Conservation (phyloP, 2,797 vertebrate species). For the Hirundo rustica region DNA sequence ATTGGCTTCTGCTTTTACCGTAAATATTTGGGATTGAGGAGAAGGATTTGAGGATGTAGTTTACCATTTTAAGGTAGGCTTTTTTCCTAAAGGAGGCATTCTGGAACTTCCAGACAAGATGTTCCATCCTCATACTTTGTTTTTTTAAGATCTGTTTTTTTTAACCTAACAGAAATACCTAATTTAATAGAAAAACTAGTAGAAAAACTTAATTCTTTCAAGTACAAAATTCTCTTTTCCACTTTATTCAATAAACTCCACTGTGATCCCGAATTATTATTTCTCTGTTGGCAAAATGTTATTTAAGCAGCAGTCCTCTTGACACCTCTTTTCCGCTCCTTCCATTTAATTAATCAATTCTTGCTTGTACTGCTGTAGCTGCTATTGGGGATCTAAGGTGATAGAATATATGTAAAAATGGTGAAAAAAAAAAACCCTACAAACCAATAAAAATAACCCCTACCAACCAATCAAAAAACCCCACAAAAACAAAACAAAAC, state of each 20-base stretch:
- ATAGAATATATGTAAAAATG: not conserved
- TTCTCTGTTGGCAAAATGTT: not conserved
- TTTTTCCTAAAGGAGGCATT: not conserved
- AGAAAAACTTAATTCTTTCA: not conserved
- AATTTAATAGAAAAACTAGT: not conserved
- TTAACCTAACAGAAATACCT: not conserved
- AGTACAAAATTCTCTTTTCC: not conserved
- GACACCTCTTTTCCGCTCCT: not conserved
- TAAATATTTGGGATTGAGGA: rapidly evolving
- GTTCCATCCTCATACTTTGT: not conserved
- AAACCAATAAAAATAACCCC: rapidly evolving
- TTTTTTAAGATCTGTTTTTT: not conserved
- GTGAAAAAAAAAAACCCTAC: not conserved
- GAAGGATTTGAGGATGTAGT: not conserved
- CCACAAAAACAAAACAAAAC: too few species aligned
- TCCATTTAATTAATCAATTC: not conserved
- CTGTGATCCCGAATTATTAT: not conserved
- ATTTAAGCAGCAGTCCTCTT: not conserved
- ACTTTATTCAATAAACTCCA: not conserved
- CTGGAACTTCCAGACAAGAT: not conserved
- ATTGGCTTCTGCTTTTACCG: not conserved
- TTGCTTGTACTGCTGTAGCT: not conserved
- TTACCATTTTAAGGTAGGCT: not conserved
- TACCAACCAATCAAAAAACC: not conserved
- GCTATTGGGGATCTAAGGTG: not conserved